Percentiles rank a stretch among this genome's conserved stretches.
These are phyloP conservation scores for Paraescarpia echinospica DNA, from an alignment of 1,140 invertebrate species.

Conservation along the genomic window DNA sequence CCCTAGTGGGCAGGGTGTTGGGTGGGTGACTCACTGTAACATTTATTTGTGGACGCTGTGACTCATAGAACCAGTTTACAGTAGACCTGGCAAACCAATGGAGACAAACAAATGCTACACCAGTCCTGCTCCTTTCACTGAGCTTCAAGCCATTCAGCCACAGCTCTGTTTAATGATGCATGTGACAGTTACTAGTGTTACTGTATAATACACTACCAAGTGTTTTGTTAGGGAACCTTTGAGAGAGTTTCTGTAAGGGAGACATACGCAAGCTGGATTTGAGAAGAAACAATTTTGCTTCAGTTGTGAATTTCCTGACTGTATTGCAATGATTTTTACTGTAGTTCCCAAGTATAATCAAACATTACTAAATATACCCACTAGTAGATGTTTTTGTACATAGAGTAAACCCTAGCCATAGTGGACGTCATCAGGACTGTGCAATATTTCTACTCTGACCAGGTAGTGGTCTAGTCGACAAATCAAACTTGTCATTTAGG, in stretches of 20 bases:
- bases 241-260: neutral
- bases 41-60: neutral
- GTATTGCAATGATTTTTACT: neutral
- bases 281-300: neutral
- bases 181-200: neutral
- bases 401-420: too few relatives aligned
- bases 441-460: too few relatives aligned
- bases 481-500: too few relatives aligned
- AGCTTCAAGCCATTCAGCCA: neutral
- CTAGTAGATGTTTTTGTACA: too few relatives aligned
- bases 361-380: neutral
- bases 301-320: neutral
- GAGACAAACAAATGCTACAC: neutral
- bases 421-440: too few relatives aligned
- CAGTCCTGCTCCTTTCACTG: neutral
- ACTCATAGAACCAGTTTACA: neutral
- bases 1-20: neutral
- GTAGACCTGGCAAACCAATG: neutral
- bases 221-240: neutral
- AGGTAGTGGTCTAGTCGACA: too few relatives aligned
- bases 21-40: neutral
- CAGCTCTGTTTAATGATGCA: neutral
- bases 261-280: neutral
- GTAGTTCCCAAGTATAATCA: neutral
- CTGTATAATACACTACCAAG: neutral